Conservation (phyloP, 2,113 vertebrate species). For the Urocolius indicus region DNA sequence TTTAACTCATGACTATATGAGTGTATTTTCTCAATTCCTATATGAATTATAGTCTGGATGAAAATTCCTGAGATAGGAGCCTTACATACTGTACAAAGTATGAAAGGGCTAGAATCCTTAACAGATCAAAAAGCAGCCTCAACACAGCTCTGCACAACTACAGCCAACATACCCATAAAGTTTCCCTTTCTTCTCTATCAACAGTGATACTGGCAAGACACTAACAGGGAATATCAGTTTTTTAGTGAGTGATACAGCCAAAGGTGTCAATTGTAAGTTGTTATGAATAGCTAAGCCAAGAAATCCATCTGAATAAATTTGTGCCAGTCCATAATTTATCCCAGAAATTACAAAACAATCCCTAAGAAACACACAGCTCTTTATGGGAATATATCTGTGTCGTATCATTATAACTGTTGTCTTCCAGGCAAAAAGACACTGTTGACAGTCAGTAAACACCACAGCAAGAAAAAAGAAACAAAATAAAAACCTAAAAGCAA, state of each 20-base stretch:
- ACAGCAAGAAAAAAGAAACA: neutral
- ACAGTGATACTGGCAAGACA: neutral
- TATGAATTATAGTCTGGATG: neutral
- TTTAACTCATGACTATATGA: neutral
- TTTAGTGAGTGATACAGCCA: accelerated
- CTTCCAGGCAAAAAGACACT: neutral
- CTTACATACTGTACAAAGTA: neutral
- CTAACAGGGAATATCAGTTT: neutral
- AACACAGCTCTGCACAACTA: neutral
- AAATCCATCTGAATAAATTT: neutral
- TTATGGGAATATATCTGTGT: neutral
- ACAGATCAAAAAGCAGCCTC: neutral
- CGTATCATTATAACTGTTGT: neutral
- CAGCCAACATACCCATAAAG: neutral
- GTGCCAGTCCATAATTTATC: neutral
- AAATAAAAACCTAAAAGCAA: neutral
- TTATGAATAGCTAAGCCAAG: neutral
- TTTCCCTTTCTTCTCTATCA: neutral
- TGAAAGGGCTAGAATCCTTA: neutral
- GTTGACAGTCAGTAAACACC: neutral
- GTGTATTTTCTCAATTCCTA: neutral
- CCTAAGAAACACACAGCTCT: neutral
- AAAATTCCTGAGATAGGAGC: neutral
- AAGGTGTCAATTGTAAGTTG: neutral
- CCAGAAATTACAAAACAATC: neutral